phyloP scores from a whole-genome alignment of 64 coral and sea anemone genomes.

The Orbicella faveolata region DNA sequence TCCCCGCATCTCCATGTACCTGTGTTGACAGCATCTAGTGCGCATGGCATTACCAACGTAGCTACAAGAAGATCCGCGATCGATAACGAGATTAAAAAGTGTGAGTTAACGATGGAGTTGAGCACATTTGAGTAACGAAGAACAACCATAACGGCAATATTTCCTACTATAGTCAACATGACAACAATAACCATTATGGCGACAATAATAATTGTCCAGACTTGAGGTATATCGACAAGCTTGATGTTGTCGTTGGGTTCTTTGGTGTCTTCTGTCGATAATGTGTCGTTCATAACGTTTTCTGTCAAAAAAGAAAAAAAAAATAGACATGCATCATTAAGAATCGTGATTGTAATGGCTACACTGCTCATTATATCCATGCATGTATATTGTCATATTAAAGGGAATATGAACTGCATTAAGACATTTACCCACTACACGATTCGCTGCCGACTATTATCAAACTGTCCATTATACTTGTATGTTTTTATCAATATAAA shows the following conservation, averaged over 20 bases:
- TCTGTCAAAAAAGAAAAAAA: neutral
- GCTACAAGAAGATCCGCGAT: slow-evolving; percentile 75
- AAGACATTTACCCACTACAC: too few relatives aligned
- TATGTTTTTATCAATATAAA: too few relatives aligned
- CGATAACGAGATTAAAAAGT: slow-evolving; percentile 62
- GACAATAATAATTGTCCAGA: slow-evolving; percentile 22
- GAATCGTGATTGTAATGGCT: too few relatives aligned
- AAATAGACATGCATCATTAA: neutral
- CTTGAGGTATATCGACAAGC: slow-evolving; percentile 19
- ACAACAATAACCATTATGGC: slow-evolving; percentile 28
- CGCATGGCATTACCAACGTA: slow-evolving; percentile 66
- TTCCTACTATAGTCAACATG: slow-evolving; percentile 50
- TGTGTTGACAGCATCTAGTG: slow-evolving; percentile 48
- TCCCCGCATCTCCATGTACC: slow-evolving; percentile 65
- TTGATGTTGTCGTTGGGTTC: neutral
- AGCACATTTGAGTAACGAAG: slow-evolving; percentile 22
- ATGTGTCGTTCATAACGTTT: slow-evolving; percentile 17
- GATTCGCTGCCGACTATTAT: too few relatives aligned
- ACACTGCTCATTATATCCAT: too few relatives aligned
- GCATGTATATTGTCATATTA: too few relatives aligned
- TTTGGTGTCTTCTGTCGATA: neutral
- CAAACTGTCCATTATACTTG: too few relatives aligned
- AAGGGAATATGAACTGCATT: too few relatives aligned
- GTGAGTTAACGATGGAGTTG: slow-evolving; percentile 40
- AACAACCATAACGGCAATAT: slow-evolving; percentile 41